These are phyloP conservation scores for Heliconius nattereri DNA, from an alignment of 1,140 invertebrate species.

Conservation along the genomic window DNA sequence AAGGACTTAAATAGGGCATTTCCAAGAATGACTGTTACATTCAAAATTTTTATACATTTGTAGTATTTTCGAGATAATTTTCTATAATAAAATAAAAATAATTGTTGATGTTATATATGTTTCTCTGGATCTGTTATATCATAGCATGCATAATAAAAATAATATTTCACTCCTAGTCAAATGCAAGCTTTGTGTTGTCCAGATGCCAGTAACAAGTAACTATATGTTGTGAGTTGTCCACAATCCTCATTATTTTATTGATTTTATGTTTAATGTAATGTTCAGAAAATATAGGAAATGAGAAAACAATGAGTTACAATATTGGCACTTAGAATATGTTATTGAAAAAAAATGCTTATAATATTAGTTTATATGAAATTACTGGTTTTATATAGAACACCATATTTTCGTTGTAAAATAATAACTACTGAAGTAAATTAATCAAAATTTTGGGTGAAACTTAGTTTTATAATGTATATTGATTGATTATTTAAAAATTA, in stretches of 20 bases:
- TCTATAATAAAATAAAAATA: background rate
- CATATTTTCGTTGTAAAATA: background rate
- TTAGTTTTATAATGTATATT: too few relatives aligned
- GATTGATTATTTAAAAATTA: background rate
- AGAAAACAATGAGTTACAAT: too few relatives aligned
- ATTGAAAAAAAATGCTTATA: too few relatives aligned
- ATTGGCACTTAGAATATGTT: too few relatives aligned
- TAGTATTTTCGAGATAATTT: too few relatives aligned
- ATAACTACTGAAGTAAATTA: background rate
- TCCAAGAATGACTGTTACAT: background rate
- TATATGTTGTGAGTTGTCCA: conserved; percentile 42
- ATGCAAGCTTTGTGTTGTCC: conserved; percentile 64
- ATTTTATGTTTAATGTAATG: background rate
- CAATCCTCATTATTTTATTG: conserved; percentile 1
- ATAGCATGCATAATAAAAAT: conserved; percentile 40
- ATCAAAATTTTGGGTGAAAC: too few relatives aligned
- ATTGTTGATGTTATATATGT: background rate
- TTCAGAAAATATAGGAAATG: too few relatives aligned
- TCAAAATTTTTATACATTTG: background rate
- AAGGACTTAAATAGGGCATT: too few relatives aligned
- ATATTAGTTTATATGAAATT: too few relatives aligned
- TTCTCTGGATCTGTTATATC: conserved; percentile 26
- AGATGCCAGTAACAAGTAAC: conserved; percentile 58
- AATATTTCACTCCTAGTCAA: conserved; percentile 27
- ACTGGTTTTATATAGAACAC: background rate